Base-by-base conservation (phyloP, 35 echinoderm and acorn worm genomes). In the Ophioderma brevispina region DNA sequence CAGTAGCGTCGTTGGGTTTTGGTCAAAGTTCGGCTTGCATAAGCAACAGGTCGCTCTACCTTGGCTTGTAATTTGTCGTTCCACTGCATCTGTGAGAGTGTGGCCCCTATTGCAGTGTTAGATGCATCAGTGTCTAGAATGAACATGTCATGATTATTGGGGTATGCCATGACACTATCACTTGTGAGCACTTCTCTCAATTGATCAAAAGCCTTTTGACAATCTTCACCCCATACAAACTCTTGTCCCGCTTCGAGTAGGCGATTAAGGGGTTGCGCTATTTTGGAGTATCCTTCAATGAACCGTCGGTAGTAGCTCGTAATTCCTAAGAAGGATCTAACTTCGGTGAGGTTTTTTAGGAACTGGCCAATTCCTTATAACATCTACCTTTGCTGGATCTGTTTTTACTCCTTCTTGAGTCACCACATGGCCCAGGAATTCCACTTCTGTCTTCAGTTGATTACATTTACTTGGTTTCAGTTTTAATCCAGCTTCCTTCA, bases 1-100 rank as follows among this genome's bases (percentile, higher is more conserved):
- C 89, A 91, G 50, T 90, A 90, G 30, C 86, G 86, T 4, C 86
- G 86, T 80, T 88, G 75, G 18, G 86, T 55, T 79, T 79, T 78
- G n/a, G 75, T 40, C 19, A 92, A 39, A 4, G 82, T 49, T 31
- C 42, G 35, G 36, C 90, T 92, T 21, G 75, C 76, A 35, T 86
- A 92, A 0, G 82, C 90, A 78, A 92, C 52, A 38, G 82, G 81
- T 17, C 84, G 64, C 77, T 92, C 82, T 40, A 86, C 32, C 36
- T 86, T 63, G 70, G 33, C 52, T 13, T 86, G 84, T 25, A 13
- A 10, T 19, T 17, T 33, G 3, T 91, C 76, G 34, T 50, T 80
- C 34, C 52, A 37, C 36, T 85, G 89, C 0, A 91, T 28, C 64
- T 91, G 89, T 1, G 79, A 63, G 1, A 91, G 35, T n/a, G 46